Conservation (phyloP, 2,113 vertebrate genomes). For the Talpa occidentalis region DNA sequence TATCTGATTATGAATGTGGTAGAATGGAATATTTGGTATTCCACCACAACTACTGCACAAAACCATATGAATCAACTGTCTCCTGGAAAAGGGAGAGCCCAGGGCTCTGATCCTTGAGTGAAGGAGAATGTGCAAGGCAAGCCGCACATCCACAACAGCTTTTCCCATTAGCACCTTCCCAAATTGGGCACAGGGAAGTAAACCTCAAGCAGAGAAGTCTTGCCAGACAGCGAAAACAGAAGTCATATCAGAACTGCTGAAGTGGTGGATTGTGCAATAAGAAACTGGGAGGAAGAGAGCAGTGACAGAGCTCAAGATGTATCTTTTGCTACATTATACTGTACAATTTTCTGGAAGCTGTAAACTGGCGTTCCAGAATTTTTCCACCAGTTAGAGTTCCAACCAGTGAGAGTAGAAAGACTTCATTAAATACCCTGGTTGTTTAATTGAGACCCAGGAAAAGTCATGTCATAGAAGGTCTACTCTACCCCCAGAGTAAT, state of each 20-base stretch:
- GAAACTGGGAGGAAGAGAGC: background rate
- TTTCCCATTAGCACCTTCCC: background rate
- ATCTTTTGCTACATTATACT: background rate
- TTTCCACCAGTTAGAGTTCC: background rate
- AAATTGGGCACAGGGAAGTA: background rate
- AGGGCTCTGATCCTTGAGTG: background rate
- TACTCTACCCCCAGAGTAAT: background rate
- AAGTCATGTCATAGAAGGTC: background rate
- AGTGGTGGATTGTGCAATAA: background rate
- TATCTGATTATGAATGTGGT: background rate
- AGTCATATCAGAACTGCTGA: background rate
- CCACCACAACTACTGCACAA: background rate
- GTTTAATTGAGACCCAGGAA: background rate
- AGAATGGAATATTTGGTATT: background rate
- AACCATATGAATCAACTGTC: background rate
- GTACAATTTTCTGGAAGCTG: background rate
- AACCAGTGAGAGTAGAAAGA: background rate
- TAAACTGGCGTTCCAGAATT: background rate
- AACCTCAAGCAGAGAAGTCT: background rate
- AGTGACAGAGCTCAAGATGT: background rate
- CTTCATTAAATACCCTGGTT: background rate
- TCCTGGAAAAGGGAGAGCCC: background rate
- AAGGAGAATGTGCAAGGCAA: background rate
- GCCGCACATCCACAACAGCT: background rate
- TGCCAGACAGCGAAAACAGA: background rate